Base-by-base conservation (phyloP, 2,113 vertebrate species). In the Pelusios castaneus region DNA sequence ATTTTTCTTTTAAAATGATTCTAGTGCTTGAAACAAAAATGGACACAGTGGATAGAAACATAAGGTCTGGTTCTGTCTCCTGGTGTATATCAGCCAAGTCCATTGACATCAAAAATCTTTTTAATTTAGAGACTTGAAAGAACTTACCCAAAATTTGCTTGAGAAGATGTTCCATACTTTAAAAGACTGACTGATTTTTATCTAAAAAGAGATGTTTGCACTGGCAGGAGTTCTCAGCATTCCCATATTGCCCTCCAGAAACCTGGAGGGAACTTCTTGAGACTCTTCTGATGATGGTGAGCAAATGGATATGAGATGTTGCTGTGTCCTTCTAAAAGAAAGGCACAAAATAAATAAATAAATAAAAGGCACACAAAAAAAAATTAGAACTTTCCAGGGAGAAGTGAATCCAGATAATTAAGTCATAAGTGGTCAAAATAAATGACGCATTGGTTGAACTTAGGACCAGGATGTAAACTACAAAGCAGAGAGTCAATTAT, bases 401-500 rank as follows among this genome's bases (percentile, higher is more conserved):
- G 49, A 81, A 82, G 56, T 80, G 58, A 87, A 88, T 82, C 38
- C 9, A 34, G 73, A 17, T 19, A 88, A 77, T 52, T 1, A 22
- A 77, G 13, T 85, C 2, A 52, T 10, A 67, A 38, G 82, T 78
- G 52, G 27, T 54, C 76, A 79, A 5, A 43, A 81, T 45, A 34
- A 80, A 82, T 6, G 10, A 58, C 7, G 38, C 70, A 82, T 31
- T 63, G 16, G 60, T n/a, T 63, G 31, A 63, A 63, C 55, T 90
- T 8, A 76, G 92, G 82, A 90, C 24, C 3, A 43, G 67, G 58
- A 49, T 89, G 67, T 79, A 89, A 84, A 89, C 84, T 63, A 73
- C 60, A 63, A 73, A 73, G 38, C 70, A 38, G 38, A 73, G 70
- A 25, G 82, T 16, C 49, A 8, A 1, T 19, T 1, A 89, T 89